Evolutionary conservation across 2,888 invertebrate genomes (phyloP), one percentile per base, ranked within the genome.

Genomic region (Rambutsinella grinnellia): DNA sequence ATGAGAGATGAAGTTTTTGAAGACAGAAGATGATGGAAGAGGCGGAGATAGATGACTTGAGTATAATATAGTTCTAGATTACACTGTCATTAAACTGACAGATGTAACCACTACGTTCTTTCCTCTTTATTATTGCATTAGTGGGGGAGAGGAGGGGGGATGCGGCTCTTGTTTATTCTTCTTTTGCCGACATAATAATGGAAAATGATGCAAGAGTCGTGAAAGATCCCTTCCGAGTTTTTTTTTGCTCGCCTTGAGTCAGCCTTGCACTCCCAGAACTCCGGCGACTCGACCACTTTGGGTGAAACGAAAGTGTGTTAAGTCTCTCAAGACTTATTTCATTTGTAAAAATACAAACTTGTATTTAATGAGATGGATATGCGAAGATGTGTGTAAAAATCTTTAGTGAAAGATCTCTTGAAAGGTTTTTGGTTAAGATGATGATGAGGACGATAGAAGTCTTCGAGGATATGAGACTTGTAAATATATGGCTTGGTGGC

Each of bases 21-120:
- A 62, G 70, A 71, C 44, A 56, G 58, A 47, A 61, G 49, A 74
- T 66, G 66, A 74, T 46, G 63, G 66, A 44, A 58, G 57, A 58
- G 58, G 54, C 36, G 36, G 36, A 36, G 36, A 36, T 5, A 36
- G 36, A 36, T 36, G 36, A 36, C 36, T 54, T 54, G 65, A 58
- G 71, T 57, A 74, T 74, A 74, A 74, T 74, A 74, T 54, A 54
- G 60, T 65, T 74, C 65, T 74, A 74, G 72, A 74, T 74, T 74
- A 61, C 72, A 74, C 72, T 74, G 72, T 74, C 72, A 74, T 74
- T 74, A 74, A 69, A 74, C 72, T 74, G 72, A 74, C 72, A 74
- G 72, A 74, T 74, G 72, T 74, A 74, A 74, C 72, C 72, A 74
- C 72, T 49, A 66, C 57, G 51, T 66, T 66, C n/a, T 49, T 51